phyloP scores from a whole-genome alignment of 2,888 invertebrate species.

The Cantharis rufa region DNA sequence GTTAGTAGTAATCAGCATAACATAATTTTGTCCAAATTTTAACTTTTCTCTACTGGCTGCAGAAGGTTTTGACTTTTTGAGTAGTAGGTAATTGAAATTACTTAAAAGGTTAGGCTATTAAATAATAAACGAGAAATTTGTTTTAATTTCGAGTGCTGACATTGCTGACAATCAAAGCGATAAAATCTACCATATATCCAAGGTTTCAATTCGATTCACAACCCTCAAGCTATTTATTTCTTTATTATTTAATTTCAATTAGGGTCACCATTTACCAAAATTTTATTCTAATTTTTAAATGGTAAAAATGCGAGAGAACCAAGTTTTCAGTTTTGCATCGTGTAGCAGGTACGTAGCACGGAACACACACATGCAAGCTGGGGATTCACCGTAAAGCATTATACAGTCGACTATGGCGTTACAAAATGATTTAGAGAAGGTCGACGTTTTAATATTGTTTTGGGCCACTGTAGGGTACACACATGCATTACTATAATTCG shows the following conservation, averaged over 20 bases:
- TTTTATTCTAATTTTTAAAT: not conserved
- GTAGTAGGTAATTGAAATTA: not conserved
- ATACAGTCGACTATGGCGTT: constrained; percentile 15
- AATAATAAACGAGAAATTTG: not conserved
- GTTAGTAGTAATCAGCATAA: not conserved
- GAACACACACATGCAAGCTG: constrained; percentile 26
- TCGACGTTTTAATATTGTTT: not conserved
- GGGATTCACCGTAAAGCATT: constrained; percentile 30
- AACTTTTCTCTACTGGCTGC: not conserved
- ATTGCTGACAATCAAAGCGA: not conserved
- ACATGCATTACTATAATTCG: constrained; percentile 10
- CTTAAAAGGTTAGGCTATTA: not conserved
- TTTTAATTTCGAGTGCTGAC: not conserved
- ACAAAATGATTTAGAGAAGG: not conserved
- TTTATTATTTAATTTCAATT: not conserved
- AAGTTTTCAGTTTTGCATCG: constrained; percentile 8
- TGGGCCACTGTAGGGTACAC: constrained; percentile 11
- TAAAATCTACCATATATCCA: not conserved
- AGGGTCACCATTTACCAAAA: not conserved
- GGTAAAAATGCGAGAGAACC: not conserved
- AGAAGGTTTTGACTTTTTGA: not conserved
- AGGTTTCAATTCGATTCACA: not conserved
- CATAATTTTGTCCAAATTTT: not conserved
- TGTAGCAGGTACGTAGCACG: not conserved
- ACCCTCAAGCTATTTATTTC: not conserved